A percentile compares a stretch with the other conserved stretches of the same genome.
These are phyloP conservation scores for Melanargia galathea DNA, from an alignment of 2,888 invertebrate genomes.

Conservation along the genomic window DNA sequence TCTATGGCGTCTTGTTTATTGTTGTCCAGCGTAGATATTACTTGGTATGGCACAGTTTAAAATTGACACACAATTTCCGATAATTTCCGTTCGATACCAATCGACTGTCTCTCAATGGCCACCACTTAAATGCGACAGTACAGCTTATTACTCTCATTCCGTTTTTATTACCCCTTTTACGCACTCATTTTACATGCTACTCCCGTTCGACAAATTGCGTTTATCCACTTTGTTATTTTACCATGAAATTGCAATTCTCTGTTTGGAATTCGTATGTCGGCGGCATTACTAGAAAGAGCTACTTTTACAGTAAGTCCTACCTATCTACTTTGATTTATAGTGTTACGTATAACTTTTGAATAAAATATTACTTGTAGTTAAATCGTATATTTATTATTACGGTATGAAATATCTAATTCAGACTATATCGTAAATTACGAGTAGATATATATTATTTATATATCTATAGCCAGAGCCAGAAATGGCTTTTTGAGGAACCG, in stretches of 20 bases:
- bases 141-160: conserved; percentile 26
- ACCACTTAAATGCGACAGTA: conserved; percentile 10
- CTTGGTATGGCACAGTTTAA: conserved; percentile 5
- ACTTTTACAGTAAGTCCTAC: too few relatives aligned
- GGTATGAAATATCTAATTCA: too few relatives aligned
- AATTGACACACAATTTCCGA: conserved; percentile 8
- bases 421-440: too few relatives aligned
- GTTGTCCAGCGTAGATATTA: not conserved
- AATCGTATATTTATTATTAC: too few relatives aligned
- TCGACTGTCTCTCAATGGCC: conserved; percentile 11
- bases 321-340: too few relatives aligned
- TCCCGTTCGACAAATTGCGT: conserved; percentile 2
- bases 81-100: conserved; percentile 13
- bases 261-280: not conserved
- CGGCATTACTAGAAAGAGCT: not conserved
- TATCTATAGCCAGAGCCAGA: too few relatives aligned
- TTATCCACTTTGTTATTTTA: not conserved
- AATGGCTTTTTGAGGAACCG: too few relatives aligned
- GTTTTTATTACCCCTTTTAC: conserved; percentile 15
- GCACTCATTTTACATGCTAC: conserved; percentile 14
- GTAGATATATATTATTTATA: too few relatives aligned
- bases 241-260: not conserved
- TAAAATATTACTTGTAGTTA: too few relatives aligned
- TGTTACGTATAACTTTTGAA: too few relatives aligned
- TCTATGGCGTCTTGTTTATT: not conserved